Base-by-base conservation (phyloP, 2,797 vertebrate genomes). In the Falco concolor region DNA sequence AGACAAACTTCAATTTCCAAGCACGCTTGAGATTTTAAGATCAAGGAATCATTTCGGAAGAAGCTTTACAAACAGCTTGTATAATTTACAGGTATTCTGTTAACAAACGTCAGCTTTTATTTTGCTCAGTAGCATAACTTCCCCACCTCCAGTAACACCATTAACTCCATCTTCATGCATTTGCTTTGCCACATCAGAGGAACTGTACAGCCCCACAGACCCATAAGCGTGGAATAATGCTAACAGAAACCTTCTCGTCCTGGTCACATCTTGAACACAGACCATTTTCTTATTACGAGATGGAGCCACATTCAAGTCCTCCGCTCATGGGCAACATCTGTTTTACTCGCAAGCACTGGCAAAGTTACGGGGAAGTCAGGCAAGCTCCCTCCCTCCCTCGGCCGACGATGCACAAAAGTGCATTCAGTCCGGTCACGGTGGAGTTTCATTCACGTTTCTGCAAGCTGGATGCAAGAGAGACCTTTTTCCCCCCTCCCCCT, bases 251-350 rank as follows among this genome's bases (percentile, higher is more conserved):
- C 1, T 32, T 25, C 75, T 93, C 61, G 70, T 52, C 73, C 89
- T 20, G 21, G 30, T 74, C 93, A 91, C 97, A 96, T 97, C 93
- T 96, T 96, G 95, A 90, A 45, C 11, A 8, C 95, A 97, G 84
- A 83, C 65, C 44, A 69, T 82, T 32, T 78, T 53, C 72, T 52
- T 23, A 6, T 14, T 42, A 32, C 1, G 18, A 82, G 69, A 63
- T 27, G 49, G 50, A 63, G 63, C 69, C 75, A 8, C 53, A 24
- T 27, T 73, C 60, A 49, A 92, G 84, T 27, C 54, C 67, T 73
- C 56, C 2, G 17, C 90, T 90, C 89, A 23, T 3, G 72, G 67
- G 16, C 89, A 92, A 84, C 91, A 87, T 91, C 89, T 91, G 38
- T 16, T 75, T 49, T 22, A 34, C 86, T 83, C 32, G 0, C 81